Conservation (phyloP, 2,113 vertebrate genomes). For the Xenotilapia flavipinnis region DNA sequence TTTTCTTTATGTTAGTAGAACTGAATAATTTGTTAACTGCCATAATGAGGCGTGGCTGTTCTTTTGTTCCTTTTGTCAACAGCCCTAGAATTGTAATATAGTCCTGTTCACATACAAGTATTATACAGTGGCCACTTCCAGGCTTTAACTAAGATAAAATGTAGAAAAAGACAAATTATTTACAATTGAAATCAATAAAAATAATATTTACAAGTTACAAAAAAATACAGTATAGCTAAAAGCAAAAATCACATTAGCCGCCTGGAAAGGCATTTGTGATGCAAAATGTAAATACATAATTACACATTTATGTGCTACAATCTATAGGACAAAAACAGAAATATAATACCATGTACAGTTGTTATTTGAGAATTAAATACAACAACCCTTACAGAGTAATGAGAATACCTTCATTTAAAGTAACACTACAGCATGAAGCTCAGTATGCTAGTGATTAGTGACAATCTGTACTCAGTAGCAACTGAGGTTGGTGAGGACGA, state of each 20-base stretch:
- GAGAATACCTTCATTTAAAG: conserved; percentile 68
- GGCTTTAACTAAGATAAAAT: conserved; percentile 26
- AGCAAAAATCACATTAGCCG: conserved; percentile 37
- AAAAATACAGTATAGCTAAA: conserved; percentile 5
- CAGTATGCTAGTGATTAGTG: neutral
- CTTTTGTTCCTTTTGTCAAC: neutral
- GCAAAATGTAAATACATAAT: conserved; percentile 40
- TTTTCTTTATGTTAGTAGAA: neutral
- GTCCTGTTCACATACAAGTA: conserved; percentile 13
- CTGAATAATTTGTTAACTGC: neutral
- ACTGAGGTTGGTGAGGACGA: neutral
- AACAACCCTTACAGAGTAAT: conserved; percentile 11
- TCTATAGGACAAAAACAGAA: conserved; percentile 21
- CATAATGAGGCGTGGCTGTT: neutral
- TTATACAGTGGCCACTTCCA: neutral
- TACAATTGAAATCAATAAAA: conserved; percentile 9
- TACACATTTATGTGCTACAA: conserved; percentile 59
- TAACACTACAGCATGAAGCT: conserved; percentile 22
- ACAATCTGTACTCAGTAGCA: neutral
- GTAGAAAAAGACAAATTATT: conserved; percentile 16
- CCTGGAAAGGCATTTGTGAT: conserved; percentile 68
- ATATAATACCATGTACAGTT: conserved; percentile 22
- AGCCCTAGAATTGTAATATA: neutral
- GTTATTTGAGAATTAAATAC: conserved; percentile 13
- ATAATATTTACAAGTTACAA: neutral